A percentile compares a stretch with the other conserved stretches of the same genome.
phyloP scores from a whole-genome alignment of 2,888 invertebrate genomes.

The Apoda limacodes region DNA sequence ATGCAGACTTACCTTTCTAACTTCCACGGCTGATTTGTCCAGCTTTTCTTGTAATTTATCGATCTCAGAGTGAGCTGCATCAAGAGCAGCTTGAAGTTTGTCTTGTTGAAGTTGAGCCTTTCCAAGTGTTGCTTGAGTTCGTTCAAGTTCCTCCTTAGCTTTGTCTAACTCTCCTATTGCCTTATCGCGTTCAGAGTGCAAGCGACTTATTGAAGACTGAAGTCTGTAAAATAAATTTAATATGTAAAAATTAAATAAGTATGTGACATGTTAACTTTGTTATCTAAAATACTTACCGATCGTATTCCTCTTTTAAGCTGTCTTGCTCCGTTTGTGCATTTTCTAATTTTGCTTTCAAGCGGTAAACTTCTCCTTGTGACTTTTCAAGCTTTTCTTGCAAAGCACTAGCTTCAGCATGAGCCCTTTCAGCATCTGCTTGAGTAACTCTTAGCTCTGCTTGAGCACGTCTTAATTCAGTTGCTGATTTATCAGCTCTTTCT shows the following conservation, averaged over 20 bases:
- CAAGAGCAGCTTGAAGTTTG: constrained; percentile 88
- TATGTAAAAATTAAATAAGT: neutral
- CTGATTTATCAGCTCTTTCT: constrained; percentile 86
- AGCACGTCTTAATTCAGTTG: constrained; percentile 86
- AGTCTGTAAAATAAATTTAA: constrained; percentile 56
- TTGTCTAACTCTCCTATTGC: constrained; percentile 88
- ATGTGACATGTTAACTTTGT: neutral
- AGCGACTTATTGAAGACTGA: constrained; percentile 84
- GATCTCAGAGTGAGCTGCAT: constrained; percentile 90
- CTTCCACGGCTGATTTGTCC: constrained; percentile 85
- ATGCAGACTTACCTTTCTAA: constrained; percentile 77
- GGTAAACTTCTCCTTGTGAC: constrained; percentile 94
- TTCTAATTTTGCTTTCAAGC: constrained; percentile 92
- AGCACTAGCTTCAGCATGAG: constrained; percentile 83
- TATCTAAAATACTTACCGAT: constrained; percentile 57
- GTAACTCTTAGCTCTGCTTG: constrained; percentile 92
- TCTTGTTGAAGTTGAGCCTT: constrained; percentile 93
- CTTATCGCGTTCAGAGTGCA: constrained; percentile 90
- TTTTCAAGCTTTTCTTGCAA: constrained; percentile 94
- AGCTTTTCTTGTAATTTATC: constrained; percentile 90
- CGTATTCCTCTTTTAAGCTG: constrained; percentile 92
- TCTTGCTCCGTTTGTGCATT: constrained; percentile 96
- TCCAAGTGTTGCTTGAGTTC: constrained; percentile 89
- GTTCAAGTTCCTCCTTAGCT: constrained; percentile 87
- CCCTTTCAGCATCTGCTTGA: constrained; percentile 90